Conservation (phyloP, 1,140 invertebrate genomes). For the Ips nitidus region DNA sequence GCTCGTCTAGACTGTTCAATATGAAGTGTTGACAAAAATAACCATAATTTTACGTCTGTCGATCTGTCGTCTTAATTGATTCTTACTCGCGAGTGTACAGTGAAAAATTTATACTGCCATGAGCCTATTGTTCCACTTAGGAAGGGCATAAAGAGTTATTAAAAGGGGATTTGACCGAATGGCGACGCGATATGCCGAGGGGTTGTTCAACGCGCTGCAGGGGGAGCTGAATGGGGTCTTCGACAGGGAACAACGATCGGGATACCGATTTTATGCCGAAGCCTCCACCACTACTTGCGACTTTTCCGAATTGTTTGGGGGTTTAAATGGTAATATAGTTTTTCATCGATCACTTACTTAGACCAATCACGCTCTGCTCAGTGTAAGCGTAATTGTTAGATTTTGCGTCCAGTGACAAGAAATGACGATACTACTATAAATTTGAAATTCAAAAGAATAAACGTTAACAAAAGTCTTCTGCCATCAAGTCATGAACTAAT, state of each 20-base stretch:
- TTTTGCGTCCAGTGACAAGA: too few species aligned
- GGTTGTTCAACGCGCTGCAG: constrained; percentile 22
- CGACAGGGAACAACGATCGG: constrained; percentile 21
- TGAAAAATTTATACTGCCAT: background rate
- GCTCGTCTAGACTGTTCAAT: constrained; percentile 1
- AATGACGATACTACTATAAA: too few species aligned
- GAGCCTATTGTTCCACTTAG: background rate
- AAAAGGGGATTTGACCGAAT: constrained; percentile 28
- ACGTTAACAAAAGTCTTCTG: too few species aligned
- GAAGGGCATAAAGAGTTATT: constrained; percentile 13
- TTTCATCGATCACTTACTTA: background rate
- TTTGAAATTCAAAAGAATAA: too few species aligned
- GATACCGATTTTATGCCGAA: constrained; percentile 22
- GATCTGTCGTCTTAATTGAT: background rate
- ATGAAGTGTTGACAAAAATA: background rate
- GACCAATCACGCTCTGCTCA: background rate
- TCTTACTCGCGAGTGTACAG: background rate
- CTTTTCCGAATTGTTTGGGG: constrained; percentile 26
- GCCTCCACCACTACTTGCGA: constrained; percentile 28
- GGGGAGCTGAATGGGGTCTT: constrained; percentile 14
- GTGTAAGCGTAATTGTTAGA: too few species aligned
- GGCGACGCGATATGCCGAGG: constrained; percentile 27
- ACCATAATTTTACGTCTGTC: background rate
- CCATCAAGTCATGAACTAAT: too few species aligned
- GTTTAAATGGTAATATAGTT: constrained; percentile 15